Conservation (phyloP, 2,797 vertebrate species). For the Sebastes hubbsi region DNA sequence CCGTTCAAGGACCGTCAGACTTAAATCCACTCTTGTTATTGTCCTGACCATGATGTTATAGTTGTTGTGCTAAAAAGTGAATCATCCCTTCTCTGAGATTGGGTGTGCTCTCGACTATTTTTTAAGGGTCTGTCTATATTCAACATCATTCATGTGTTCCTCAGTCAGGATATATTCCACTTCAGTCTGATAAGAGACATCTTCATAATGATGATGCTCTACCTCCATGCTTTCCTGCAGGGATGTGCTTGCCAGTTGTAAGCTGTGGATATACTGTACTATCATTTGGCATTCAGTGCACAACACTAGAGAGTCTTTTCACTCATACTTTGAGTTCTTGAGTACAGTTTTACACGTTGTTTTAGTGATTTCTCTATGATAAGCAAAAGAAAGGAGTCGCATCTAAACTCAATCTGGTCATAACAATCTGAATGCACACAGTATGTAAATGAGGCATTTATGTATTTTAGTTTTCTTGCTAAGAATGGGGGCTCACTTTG, state of each 20-base stretch:
- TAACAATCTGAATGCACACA: not conserved
- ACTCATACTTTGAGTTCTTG: not conserved
- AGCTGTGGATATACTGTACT: not conserved
- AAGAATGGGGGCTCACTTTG: not conserved
- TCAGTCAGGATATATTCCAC: not conserved
- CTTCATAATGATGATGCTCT: not conserved
- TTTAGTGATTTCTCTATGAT: not conserved
- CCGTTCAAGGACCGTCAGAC: not conserved
- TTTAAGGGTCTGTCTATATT: not conserved
- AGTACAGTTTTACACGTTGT: not conserved
- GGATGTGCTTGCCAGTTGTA: not conserved
- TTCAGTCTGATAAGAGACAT: not conserved
- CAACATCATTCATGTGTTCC: not conserved
- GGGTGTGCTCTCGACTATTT: not conserved
- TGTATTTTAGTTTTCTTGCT: not conserved
- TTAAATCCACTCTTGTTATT: not conserved
- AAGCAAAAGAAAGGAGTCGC: not conserved
- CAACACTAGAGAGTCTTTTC: not conserved
- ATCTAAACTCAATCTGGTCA: not conserved
- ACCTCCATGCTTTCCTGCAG: not conserved
- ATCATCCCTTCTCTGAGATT: not conserved
- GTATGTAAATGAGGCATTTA: not conserved
- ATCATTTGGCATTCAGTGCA: not conserved
- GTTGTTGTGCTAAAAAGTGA: not conserved
- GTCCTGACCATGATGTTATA: not conserved